Percentiles rank a stretch among this genome's conserved stretches.
Evolutionary conservation across 2,797 vertebrate species (phyloP).

Genomic region (Cossypha niveicapilla): DNA sequence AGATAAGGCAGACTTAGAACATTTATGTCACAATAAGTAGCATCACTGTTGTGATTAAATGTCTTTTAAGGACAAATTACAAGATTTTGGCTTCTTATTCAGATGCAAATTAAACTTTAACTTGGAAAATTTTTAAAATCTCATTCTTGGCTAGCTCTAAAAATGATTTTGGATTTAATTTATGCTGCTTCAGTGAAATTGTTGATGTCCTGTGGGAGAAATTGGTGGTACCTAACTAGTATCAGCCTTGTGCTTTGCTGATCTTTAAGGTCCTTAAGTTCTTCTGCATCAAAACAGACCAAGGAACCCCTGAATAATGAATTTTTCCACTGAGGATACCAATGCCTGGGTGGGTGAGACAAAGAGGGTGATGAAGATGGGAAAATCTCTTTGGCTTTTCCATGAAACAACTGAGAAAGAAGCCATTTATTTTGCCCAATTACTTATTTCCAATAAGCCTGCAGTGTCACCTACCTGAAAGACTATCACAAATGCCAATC

Average conservation of each 20-base stretch:
- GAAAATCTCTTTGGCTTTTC: not conserved
- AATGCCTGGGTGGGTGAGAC: not conserved
- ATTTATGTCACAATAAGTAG: not conserved
- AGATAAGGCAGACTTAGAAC: not conserved
- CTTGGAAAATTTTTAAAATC: not conserved
- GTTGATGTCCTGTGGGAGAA: not conserved
- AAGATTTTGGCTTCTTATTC: not conserved
- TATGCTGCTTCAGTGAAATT: not conserved
- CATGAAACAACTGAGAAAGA: not conserved
- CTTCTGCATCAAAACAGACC: not conserved
- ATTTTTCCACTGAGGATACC: not conserved
- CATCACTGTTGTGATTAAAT: not conserved
- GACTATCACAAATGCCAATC: slow-evolving; percentile 90
- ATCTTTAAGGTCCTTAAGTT: not conserved
- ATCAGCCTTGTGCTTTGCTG: not conserved
- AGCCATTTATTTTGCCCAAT: not conserved
- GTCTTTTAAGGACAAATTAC: not conserved
- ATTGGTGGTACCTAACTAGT: not conserved
- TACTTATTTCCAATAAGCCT: not conserved
- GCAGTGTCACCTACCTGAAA: slow-evolving; percentile 85
- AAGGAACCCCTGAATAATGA: not conserved
- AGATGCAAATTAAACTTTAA: not conserved
- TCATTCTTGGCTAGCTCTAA: not conserved
- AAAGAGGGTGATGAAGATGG: not conserved
- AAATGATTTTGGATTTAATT: not conserved